A percentile compares a stretch with the other conserved stretches of the same genome.
Conservation (phyloP, 2,888 invertebrate genomes). For the Drosophila limbata region DNA sequence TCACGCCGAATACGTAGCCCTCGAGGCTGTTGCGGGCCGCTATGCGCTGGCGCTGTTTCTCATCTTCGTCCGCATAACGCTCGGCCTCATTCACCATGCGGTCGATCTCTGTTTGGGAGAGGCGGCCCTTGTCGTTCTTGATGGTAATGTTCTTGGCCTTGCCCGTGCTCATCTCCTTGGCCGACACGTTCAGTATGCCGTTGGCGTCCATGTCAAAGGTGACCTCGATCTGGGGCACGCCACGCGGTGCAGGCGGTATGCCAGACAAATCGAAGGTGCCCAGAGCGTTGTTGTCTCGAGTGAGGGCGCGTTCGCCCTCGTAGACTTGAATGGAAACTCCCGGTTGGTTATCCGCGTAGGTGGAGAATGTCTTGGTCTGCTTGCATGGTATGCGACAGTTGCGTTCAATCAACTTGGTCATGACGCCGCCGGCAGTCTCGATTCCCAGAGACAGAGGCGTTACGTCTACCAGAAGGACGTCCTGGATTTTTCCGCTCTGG, state of each 20-base stretch:
- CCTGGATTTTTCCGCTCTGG: slow-evolving; percentile 90
- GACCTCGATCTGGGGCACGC: slow-evolving; percentile 94
- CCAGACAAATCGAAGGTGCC: slow-evolving; percentile 98
- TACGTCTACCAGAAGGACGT: slow-evolving; percentile 89
- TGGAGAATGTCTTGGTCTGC: slow-evolving; percentile 91
- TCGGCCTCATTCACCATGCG: slow-evolving; percentile 92
- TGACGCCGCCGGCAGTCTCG: slow-evolving; percentile 92
- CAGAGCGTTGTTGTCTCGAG: slow-evolving; percentile 96
- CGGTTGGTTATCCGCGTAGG: slow-evolving; percentile 92
- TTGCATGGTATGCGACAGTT: slow-evolving; percentile 90
- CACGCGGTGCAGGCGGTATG: slow-evolving; percentile 96
- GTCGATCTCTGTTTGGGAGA: slow-evolving; percentile 93
- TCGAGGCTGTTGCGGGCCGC: slow-evolving; percentile 90
- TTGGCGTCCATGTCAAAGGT: slow-evolving; percentile 95
- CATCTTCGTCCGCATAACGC: slow-evolving; percentile 92
- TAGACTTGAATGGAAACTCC: slow-evolving; percentile 91
- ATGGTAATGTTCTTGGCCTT: slow-evolving; percentile 92
- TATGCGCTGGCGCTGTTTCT: slow-evolving; percentile 89
- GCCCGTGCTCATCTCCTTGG: slow-evolving; percentile 89
- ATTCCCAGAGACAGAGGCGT: slow-evolving; percentile 90
- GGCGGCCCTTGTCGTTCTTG: slow-evolving; percentile 92
- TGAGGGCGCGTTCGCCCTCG: slow-evolving; percentile 94
- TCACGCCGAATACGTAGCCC: slow-evolving; percentile 89
- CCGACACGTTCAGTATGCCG: slow-evolving; percentile 96
- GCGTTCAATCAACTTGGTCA: slow-evolving; percentile 91